Percentiles rank a stretch among this genome's conserved stretches.
phyloP scores from a whole-genome alignment of 2,888 invertebrate species.

The Nipponacmea schrenckii region DNA sequence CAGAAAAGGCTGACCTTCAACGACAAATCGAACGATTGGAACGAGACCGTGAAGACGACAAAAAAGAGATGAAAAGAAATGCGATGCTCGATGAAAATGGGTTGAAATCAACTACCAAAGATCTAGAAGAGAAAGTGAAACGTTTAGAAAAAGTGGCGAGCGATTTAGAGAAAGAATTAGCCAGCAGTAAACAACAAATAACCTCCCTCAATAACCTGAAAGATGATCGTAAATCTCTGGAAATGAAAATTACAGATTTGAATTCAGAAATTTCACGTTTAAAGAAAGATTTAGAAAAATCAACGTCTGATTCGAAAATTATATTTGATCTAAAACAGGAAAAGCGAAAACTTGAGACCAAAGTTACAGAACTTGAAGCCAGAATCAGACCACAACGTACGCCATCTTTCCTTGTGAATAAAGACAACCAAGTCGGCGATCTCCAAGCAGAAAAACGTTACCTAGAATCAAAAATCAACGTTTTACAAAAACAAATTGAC shows the following conservation, averaged over 20 bases:
- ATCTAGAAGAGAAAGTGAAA: constrained; percentile 62
- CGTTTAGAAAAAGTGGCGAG: constrained; percentile 63
- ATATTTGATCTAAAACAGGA: constrained; percentile 34
- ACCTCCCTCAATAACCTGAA: constrained; percentile 67
- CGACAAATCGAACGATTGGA: constrained; percentile 35
- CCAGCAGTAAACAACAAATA: constrained; percentile 33
- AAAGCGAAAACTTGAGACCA: constrained; percentile 35
- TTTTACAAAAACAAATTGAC: constrained; percentile 55
- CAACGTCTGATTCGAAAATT: constrained; percentile 50
- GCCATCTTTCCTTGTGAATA: constrained; percentile 11
- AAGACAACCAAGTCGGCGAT: constrained; percentile 16
- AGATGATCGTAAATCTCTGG: constrained; percentile 46
- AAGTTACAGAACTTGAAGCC: constrained; percentile 43
- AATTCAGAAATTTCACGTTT: constrained; percentile 48
- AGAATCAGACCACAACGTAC: constrained; percentile 32
- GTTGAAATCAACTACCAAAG: constrained; percentile 67
- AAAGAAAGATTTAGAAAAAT: constrained; percentile 70
- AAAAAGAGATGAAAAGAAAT: constrained; percentile 18
- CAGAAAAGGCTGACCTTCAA: constrained; percentile 40
- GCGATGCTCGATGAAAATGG: constrained; percentile 25
- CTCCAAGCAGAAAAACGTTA: constrained; percentile 68
- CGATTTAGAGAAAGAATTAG: constrained; percentile 38
- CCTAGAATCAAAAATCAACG: constrained; percentile 52
- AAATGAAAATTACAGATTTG: constrained; percentile 19
- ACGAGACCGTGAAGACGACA: constrained; percentile 32